phyloP scores from a whole-genome alignment of 2,113 vertebrate genomes.

The Phalacrocorax aristotelis region DNA sequence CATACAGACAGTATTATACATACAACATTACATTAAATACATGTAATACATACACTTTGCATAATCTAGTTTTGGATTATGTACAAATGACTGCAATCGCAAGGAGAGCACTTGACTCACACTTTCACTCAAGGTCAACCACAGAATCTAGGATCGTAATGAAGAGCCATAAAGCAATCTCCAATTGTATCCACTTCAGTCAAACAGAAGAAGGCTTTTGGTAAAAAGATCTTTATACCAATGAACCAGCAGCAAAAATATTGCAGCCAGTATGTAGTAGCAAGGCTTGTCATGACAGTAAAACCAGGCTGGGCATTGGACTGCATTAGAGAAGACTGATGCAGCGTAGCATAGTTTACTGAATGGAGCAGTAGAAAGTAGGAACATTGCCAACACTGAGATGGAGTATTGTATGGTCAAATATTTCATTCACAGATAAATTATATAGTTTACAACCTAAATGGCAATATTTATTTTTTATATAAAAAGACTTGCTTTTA shows the following conservation, averaged over 20 bases:
- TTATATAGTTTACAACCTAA: background rate
- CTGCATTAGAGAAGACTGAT: background rate
- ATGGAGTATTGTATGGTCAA: fast-evolving
- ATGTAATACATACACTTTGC: background rate
- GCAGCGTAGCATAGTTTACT: background rate
- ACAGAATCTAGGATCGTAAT: background rate
- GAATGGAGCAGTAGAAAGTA: background rate
- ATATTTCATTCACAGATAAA: background rate
- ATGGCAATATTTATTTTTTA: background rate
- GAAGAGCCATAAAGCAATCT: background rate
- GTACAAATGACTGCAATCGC: background rate
- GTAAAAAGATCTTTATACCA: background rate
- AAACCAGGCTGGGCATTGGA: background rate
- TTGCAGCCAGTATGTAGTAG: background rate
- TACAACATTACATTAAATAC: background rate
- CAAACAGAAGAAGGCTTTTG: background rate
- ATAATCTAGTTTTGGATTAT: background rate
- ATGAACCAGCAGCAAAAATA: background rate
- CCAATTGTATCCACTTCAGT: background rate
- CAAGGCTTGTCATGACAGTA: background rate
- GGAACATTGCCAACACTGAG: background rate
- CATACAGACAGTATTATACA: background rate
- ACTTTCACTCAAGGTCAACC: background rate
- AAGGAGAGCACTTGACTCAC: background rate
- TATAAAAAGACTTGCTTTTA: background rate